Base-by-base conservation (phyloP, 2,888 invertebrate genomes). In the Hemaris fuciformis region DNA sequence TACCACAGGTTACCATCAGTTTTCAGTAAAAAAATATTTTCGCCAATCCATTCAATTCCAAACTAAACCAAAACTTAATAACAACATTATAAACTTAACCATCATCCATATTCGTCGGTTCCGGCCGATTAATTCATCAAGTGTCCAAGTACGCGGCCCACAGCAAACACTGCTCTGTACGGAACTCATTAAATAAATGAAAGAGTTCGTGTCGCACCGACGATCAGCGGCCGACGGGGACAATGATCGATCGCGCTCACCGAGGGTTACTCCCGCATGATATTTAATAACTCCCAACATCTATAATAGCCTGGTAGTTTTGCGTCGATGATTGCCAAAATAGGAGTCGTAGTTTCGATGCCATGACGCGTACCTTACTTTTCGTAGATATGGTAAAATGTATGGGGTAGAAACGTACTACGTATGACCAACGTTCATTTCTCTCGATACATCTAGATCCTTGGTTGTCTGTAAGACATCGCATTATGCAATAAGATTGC, bases 171-270 rank as follows among this genome's bases (percentile, higher is more conserved):
- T 75, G 13, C 18, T 41, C 48, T 58, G 53, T 62, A 59, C 56
- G 45, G 42, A 83, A 84, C 85, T 90, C 88, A 89, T 91, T 91
- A 89, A 80, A 87, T 85, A 88, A 89, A 91, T 89, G 89, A 91
- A 90, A 89, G 89, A 91, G 91, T 91, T 89, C 84, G 48, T 25
- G 53, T n/a, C n/a, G n/a, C n/a, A n/a, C n/a, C n/a, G n/a, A 62
- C 67, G 66, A 67, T 70, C 59, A 66, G 62, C 64, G 66, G 59
- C 59, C 57, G 59, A 53, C 45, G 48, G 58, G 43, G 61, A 62
- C 62, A 65, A 84, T 88, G 88, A 88, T 87, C 84, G 87, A 88
- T 88, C 81, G 84, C 68, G 64, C 72, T 68, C 66, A 48, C 31
- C 27, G n/a, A 8, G 45, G 48, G 27, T 10, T 27, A 53, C 31